phyloP scores from a whole-genome alignment of 2,888 invertebrate genomes.

The Helicoverpa assulta region DNA sequence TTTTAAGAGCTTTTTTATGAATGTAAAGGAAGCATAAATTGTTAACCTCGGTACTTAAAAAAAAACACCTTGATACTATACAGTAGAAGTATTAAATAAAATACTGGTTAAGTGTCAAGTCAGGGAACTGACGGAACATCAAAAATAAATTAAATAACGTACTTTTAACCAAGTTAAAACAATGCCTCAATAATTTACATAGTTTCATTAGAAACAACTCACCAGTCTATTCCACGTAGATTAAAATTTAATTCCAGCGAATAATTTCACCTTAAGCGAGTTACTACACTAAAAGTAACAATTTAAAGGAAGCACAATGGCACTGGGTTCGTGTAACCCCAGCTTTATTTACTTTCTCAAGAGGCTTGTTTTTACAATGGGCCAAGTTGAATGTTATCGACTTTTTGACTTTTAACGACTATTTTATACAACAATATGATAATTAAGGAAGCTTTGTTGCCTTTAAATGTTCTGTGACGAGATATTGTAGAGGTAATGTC shows the following conservation, averaged over 20 bases:
- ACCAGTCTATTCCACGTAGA: neutral
- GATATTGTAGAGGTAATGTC: conserved; percentile 59
- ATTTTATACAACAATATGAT: conserved; percentile 88
- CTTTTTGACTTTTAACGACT: conserved; percentile 85
- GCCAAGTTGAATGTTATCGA: conserved; percentile 83
- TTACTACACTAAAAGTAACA: conserved; percentile 15
- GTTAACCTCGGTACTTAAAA: no score
- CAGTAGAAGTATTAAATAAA: no score
- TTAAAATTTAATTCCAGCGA: conserved; percentile 1
- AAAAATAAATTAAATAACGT: no score
- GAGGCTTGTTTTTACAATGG: conserved; percentile 83
- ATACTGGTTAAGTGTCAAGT: neutral
- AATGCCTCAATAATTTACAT: neutral
- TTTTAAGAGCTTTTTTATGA: conserved; percentile 16
- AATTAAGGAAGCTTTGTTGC: conserved; percentile 79
- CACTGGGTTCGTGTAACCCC: conserved; percentile 56
- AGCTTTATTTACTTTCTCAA: conserved; percentile 72
- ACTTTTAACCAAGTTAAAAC: neutral
- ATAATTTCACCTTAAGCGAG: conserved; percentile 3
- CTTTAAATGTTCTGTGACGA: conserved; percentile 71
- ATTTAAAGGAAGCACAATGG: conserved; percentile 49
- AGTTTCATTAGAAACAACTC: conserved; percentile 1
- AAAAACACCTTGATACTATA: no score
- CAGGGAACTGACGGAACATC: no score
- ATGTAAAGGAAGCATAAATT: neutral